Conservation (phyloP, 2,888 invertebrate genomes). For the Drosophila nr. perissopoda region DNA sequence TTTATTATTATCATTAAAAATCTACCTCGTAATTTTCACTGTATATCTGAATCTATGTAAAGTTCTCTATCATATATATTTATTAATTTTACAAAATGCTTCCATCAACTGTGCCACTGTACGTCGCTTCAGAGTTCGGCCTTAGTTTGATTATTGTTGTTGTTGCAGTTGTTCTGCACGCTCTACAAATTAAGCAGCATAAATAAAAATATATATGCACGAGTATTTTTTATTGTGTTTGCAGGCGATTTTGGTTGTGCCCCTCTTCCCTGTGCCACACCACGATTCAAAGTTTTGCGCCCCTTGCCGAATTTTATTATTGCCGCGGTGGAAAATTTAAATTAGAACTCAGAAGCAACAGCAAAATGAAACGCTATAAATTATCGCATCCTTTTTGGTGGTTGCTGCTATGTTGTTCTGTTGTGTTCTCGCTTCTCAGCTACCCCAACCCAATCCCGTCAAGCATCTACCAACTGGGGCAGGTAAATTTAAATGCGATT, state of each 20-base stretch:
- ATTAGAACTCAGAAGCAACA: constrained; percentile 79
- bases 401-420: constrained; percentile 38
- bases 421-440: constrained; percentile 21
- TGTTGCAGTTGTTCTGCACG: constrained; percentile 56
- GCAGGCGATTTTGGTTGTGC: constrained; percentile 16
- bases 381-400: constrained; percentile 78
- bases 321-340: constrained; percentile 81
- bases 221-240: constrained; percentile 55
- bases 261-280: background rate
- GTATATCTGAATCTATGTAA: background rate
- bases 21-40: background rate
- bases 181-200: constrained; percentile 76
- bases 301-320: constrained; percentile 69
- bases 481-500: constrained; percentile 83
- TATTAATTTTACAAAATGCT: background rate
- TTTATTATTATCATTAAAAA: too few relatives aligned
- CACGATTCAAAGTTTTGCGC: constrained; percentile 13
- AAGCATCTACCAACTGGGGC: constrained; percentile 45
- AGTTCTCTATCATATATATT: background rate
- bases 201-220: constrained; percentile 66
- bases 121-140: background rate
- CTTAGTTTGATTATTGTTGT: constrained; percentile 35
- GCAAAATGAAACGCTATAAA: constrained; percentile 77
- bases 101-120: background rate
- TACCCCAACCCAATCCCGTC: background rate